Evolutionary conservation across 23 tunicate genomes (phyloP).

Genomic region (Styela clava): DNA sequence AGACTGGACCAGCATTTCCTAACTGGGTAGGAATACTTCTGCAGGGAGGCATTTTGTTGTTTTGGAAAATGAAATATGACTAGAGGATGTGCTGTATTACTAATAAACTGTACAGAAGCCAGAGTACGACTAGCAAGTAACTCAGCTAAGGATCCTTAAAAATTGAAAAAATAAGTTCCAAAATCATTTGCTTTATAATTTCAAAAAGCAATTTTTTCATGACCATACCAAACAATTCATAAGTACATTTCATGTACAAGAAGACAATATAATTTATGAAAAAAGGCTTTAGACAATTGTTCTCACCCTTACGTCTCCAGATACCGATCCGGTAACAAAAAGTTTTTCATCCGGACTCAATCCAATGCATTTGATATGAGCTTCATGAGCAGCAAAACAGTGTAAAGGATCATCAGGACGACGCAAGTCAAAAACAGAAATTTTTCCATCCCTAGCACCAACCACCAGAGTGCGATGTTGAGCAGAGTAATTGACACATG

Average conservation of each 20-base stretch:
- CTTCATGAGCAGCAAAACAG: constrained; percentile 69
- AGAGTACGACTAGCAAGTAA: no score
- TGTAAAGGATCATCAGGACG: constrained; percentile 50
- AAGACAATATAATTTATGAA: no score
- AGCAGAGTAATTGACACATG: constrained; percentile 62
- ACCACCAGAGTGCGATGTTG: constrained; percentile 53
- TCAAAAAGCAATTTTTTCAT: no score
- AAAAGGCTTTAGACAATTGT: no score
- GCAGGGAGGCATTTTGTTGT: no score
- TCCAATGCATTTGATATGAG: constrained; percentile 63
- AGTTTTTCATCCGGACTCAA: constrained; percentile 45
- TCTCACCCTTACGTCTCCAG: constrained; percentile 62
- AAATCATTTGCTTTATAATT: neutral
- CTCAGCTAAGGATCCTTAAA: neutral
- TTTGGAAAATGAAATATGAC: no score
- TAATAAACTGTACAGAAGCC: no score
- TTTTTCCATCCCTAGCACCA: constrained; percentile 64
- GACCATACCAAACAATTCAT: no score
- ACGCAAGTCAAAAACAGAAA: constrained; percentile 64
- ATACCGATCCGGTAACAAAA: constrained; percentile 78
- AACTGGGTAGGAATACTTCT: no score
- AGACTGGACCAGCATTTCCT: no score
- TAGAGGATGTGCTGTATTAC: no score
- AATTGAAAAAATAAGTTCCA: neutral
- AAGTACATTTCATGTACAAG: no score